Conservation (phyloP, 2,113 vertebrate species). For the Sinocyclocheilus anophthalmus region DNA sequence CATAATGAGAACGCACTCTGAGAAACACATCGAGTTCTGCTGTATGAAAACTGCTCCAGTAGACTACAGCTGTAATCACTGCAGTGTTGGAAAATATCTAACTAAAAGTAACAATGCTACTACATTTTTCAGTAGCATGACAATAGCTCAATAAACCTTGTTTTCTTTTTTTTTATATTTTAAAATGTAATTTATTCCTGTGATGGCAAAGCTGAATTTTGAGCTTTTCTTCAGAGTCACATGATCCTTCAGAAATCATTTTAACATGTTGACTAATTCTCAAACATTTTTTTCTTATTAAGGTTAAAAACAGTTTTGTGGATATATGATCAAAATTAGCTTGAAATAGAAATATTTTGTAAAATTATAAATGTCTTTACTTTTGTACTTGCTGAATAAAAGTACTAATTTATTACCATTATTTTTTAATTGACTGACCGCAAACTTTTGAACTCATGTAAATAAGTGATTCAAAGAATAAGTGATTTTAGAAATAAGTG, state of each 20-base stretch:
- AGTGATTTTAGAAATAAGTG: too few relatives aligned
- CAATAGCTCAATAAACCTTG: neutral
- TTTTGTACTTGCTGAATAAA: neutral
- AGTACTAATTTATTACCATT: neutral
- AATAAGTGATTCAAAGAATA: neutral
- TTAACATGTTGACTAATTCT: neutral
- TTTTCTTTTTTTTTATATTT: neutral
- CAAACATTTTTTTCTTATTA: neutral
- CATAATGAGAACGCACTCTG: slow-evolving; percentile 11
- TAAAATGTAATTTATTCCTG: neutral
- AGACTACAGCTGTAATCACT: neutral
- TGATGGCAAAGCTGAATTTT: neutral
- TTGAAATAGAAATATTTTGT: too few relatives aligned
- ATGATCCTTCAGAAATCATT: neutral
- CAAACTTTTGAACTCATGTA: neutral
- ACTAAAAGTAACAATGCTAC: neutral
- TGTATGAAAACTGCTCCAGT: slow-evolving; percentile 3
- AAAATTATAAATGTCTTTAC: neutral
- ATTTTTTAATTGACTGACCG: neutral
- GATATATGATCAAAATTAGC: too few relatives aligned
- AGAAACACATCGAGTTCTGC: neutral
- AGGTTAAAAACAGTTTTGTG: neutral
- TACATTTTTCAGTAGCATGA: neutral
- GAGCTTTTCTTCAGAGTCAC: neutral
- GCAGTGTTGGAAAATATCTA: slow-evolving; percentile 1